phyloP scores from a whole-genome alignment of 2,888 invertebrate genomes.

The Dicyrtoma fusca region DNA sequence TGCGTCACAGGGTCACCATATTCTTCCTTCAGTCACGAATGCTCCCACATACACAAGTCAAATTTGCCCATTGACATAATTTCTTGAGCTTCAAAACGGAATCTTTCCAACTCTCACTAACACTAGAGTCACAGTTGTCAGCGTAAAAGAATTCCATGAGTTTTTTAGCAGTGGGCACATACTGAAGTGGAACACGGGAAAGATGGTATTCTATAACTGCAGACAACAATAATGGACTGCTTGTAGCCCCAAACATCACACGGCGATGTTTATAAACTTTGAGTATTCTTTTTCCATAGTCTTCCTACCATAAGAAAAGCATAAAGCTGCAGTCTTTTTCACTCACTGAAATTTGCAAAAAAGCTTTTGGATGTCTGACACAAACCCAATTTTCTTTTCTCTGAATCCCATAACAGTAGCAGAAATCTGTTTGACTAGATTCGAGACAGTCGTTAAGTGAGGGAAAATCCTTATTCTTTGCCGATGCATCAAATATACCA shows the following conservation, averaged over 20 bases:
- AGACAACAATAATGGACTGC: slow-evolving; percentile 37
- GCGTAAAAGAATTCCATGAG: too few species aligned
- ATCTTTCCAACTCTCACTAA: too few species aligned
- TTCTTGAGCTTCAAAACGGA: too few species aligned
- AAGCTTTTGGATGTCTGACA: slow-evolving; percentile 44
- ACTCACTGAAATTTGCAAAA: slow-evolving; percentile 29
- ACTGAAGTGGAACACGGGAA: background rate
- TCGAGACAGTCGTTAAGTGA: slow-evolving; percentile 48
- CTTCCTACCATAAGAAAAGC: slow-evolving; percentile 43
- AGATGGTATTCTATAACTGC: slow-evolving; percentile 27
- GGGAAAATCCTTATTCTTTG: slow-evolving; percentile 28
- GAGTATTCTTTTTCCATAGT: background rate
- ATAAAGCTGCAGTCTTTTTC: slow-evolving; percentile 31
- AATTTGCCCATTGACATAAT: too few species aligned
- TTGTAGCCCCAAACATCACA: slow-evolving; percentile 34
- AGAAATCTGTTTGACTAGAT: slow-evolving; percentile 43
- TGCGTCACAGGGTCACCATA: too few species aligned
- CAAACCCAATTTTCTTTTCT: slow-evolving; percentile 31
- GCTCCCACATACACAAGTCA: too few species aligned
- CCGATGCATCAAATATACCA: slow-evolving; percentile 54
- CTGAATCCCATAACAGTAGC: slow-evolving; percentile 38
- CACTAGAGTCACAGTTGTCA: too few species aligned
- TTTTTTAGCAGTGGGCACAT: too few species aligned
- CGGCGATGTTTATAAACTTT: slow-evolving; percentile 26
- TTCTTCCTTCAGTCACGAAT: too few species aligned